Evolutionary conservation across 2,797 vertebrate species (phyloP).

Genomic region (Lepilemur ruficaudatus): DNA sequence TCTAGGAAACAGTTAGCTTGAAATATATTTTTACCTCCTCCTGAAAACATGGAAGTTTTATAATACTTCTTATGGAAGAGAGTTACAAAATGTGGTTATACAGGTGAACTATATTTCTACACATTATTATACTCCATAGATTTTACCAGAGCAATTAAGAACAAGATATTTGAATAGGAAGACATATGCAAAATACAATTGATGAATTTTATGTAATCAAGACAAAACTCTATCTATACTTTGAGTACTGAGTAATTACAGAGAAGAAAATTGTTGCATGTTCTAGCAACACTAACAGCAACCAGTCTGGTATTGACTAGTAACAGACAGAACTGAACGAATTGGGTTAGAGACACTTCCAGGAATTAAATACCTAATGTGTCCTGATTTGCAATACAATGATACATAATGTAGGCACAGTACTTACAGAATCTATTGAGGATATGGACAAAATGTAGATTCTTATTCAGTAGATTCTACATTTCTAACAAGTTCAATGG

Average conservation of each 20-base stretch:
- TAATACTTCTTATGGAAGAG: background rate
- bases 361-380: background rate
- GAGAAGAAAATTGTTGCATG: background rate
- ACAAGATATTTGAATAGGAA: background rate
- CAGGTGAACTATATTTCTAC: background rate
- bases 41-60: constrained; percentile 9
- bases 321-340: constrained; percentile 30
- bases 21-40: background rate
- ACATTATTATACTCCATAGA: background rate
- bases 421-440: background rate
- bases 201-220: constrained; percentile 21
- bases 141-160: constrained; percentile 46
- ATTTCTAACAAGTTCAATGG: constrained; percentile 30
- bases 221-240: background rate
- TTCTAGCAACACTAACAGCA: constrained; percentile 2
- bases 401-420: background rate
- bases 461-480: background rate
- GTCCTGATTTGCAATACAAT: background rate
- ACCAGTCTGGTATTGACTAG: background rate
- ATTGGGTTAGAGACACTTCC: background rate
- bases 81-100: background rate
- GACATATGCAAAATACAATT: constrained; percentile 15
- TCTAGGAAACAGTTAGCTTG: background rate
- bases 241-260: constrained; percentile 35
- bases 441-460: background rate